Conservation (phyloP, 2,888 invertebrate species). For the Drosophila neutralis region DNA sequence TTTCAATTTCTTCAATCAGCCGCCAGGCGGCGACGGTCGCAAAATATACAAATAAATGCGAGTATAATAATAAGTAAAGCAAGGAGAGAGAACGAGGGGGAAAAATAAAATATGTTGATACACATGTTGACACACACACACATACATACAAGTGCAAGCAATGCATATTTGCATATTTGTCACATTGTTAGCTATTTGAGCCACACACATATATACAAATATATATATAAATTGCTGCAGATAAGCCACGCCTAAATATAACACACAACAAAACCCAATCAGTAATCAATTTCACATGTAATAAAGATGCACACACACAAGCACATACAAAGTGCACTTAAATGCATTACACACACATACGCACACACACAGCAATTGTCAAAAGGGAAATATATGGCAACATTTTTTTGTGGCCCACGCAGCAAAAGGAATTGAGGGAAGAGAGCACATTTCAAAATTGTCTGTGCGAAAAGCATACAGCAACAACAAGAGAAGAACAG, state of each 20-base stretch:
- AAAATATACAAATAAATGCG: constrained; percentile 23
- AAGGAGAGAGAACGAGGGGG: constrained; percentile 36
- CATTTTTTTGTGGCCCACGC: constrained; percentile 41
- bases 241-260: constrained; percentile 58
- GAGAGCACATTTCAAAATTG: constrained; percentile 28
- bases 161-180: constrained; percentile 55
- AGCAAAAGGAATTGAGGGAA: constrained; percentile 26
- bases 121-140: constrained; percentile 17
- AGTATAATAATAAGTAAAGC: constrained; percentile 44
- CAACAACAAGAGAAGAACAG: constrained; percentile 16
- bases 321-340: constrained; percentile 17
- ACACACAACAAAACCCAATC: constrained; percentile 27
- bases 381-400: constrained; percentile 19
- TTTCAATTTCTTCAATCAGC: constrained; percentile 73
- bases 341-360: constrained; percentile 13
- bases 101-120: constrained; percentile 27
- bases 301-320: neutral
- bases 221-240: constrained; percentile 30
- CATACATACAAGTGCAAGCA: constrained; percentile 41
- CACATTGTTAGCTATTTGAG: constrained; percentile 47
- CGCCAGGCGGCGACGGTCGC: constrained; percentile 49
- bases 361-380: neutral
- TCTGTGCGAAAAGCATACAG: constrained; percentile 36
- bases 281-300: constrained; percentile 30
- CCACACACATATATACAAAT: constrained; percentile 3